phyloP scores from a whole-genome alignment of 2,797 vertebrate species.

The Cetoscarus ocellatus region DNA sequence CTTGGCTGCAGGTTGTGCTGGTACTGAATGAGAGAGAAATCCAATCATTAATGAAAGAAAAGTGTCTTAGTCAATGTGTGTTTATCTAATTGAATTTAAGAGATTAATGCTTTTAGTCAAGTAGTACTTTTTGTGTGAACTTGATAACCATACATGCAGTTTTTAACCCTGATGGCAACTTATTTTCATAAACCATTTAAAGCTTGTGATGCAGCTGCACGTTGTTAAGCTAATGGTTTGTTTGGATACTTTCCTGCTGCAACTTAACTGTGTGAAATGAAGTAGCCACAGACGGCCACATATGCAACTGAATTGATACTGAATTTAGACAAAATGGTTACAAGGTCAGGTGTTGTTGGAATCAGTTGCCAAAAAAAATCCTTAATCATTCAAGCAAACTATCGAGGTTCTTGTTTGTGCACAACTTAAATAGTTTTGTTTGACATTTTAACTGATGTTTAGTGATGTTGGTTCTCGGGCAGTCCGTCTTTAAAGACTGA shows the following conservation, averaged over 20 bases:
- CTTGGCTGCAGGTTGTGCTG: conserved; percentile 1
- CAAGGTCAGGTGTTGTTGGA: conserved; percentile 3
- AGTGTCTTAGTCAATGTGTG: conserved; percentile 18
- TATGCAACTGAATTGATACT: conserved; percentile 22
- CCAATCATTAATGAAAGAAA: conserved; percentile 1
- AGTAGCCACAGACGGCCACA: conserved; percentile 2
- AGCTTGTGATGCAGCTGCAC: conserved; percentile 11
- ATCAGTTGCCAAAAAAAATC: conserved; percentile 25
- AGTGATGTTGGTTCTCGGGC: conserved; percentile 27
- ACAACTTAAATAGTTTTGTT: conserved; percentile 25
- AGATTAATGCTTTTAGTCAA: conserved; percentile 58
- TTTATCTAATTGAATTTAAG: conserved; percentile 31
- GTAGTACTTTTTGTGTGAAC: conserved; percentile 13
- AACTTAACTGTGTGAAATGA: conserved; percentile 7
- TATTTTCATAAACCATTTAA: conserved; percentile 5
- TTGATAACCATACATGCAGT: conserved; percentile 25
- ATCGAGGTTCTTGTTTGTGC: conserved; percentile 25
- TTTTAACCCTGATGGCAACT: conserved; percentile 54
- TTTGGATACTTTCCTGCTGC: conserved; percentile 3
- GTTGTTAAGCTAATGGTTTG: conserved; percentile 14
- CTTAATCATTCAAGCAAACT: conserved; percentile 10
- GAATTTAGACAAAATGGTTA: conserved; percentile 28
- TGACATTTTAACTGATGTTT: conserved; percentile 38
- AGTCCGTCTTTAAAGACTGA: conserved; percentile 16
- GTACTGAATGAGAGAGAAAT: conserved; percentile 25